phyloP scores from a whole-genome alignment of 1,140 invertebrate genomes.

The Dendrolimus kikuchii region DNA sequence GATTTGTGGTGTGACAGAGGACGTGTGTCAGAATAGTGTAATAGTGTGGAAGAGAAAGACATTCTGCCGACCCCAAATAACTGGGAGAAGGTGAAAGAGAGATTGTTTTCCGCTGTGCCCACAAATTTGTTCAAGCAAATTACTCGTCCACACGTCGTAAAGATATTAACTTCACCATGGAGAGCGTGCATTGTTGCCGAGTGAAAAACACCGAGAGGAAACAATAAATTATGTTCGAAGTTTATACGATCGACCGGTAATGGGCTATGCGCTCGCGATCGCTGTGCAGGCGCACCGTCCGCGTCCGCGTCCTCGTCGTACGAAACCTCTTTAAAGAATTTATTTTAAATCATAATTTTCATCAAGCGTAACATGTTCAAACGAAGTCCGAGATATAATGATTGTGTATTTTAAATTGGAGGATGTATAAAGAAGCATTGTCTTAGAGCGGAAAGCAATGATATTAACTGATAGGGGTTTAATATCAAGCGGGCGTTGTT shows the following conservation, averaged over 20 bases:
- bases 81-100: conserved; percentile 1
- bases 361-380: too few species aligned
- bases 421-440: not conserved
- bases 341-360: conserved; percentile 8
- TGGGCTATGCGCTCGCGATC: conserved; percentile 30
- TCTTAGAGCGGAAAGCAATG: not conserved
- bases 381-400: too few species aligned
- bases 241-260: conserved; percentile 60
- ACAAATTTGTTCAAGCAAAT: conserved; percentile 37
- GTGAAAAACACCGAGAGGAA: conserved; percentile 64
- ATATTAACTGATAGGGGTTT: too few species aligned
- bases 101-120: conserved; percentile 15
- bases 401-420: not conserved
- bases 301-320: conserved; percentile 6
- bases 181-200: conserved; percentile 47
- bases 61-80: too few species aligned
- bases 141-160: conserved; percentile 49
- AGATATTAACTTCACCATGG: conserved; percentile 42
- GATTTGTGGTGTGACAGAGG: too few species aligned
- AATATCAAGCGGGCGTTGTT: too few species aligned
- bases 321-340: conserved; percentile 9
- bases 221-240: conserved; percentile 64
- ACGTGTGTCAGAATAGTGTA: too few species aligned
- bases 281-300: conserved; percentile 23
- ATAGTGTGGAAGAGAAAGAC: too few species aligned